Percentiles rank a stretch among this genome's conserved stretches.
phyloP scores from a whole-genome alignment of 2,888 invertebrate genomes.

The Scotopteryx bipunctaria region DNA sequence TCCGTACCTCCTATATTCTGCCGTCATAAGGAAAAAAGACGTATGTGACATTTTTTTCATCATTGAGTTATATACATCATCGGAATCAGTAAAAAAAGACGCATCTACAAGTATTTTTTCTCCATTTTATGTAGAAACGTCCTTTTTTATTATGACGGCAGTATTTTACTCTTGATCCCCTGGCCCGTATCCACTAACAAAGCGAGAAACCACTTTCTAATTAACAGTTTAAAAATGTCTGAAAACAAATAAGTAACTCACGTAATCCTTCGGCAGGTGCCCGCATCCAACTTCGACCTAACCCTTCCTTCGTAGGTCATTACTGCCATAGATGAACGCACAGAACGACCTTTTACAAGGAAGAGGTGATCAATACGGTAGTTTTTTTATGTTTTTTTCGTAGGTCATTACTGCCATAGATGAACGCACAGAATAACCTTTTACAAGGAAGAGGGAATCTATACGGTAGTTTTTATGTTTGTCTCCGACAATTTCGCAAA shows the following conservation, averaged over 20 bases:
- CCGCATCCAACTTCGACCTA: slow-evolving; percentile 73
- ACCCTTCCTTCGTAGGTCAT: slow-evolving; percentile 65
- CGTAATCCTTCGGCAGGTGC: slow-evolving; percentile 67
- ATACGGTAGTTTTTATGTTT: no score
- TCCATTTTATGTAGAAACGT: no score
- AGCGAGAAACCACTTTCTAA: slow-evolving; percentile 50
- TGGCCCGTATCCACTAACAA: slow-evolving; percentile 34
- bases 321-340: slow-evolving; percentile 42
- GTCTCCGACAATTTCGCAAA: no score
- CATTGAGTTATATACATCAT: no score
- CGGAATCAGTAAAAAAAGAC: no score
- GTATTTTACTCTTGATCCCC: no score
- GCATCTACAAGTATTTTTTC: no score
- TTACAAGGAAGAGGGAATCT: background rate
- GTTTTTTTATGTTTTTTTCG: no score
- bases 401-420: slow-evolving; percentile 58
- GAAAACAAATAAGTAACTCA: slow-evolving; percentile 60
- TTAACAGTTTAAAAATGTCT: slow-evolving; percentile 68
- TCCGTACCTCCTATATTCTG: no score
- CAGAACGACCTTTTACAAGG: background rate
- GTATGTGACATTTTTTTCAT: no score
- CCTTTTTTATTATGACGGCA: no score
- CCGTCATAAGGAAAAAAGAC: no score
- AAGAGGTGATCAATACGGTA: background rate
- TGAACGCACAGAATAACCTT: background rate